phyloP scores from a whole-genome alignment of 2,797 vertebrate genomes.

The Squalus acanthias region DNA sequence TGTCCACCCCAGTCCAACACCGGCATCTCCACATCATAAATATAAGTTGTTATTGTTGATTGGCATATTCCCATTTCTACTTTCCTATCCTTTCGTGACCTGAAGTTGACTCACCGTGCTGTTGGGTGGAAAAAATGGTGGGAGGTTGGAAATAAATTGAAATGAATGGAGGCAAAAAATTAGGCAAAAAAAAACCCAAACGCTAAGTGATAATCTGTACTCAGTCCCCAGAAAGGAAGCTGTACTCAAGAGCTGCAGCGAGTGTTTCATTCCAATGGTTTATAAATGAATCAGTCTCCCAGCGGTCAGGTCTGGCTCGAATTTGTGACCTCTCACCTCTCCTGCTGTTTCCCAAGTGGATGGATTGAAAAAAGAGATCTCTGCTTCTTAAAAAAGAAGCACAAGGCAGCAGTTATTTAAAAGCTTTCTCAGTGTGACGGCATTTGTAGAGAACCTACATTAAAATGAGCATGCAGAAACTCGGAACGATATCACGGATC shows the following conservation, averaged over 20 bases:
- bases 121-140: not conserved
- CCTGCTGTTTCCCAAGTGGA: not conserved
- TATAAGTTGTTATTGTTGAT: not conserved
- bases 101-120: not conserved
- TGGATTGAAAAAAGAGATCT: not conserved
- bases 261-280: not conserved
- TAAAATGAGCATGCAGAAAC: not conserved
- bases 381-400: not conserved
- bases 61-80: not conserved
- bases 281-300: not conserved
- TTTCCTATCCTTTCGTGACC: not conserved
- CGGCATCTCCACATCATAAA: no score
- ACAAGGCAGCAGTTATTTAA: not conserved
- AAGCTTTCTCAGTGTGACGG: not conserved
- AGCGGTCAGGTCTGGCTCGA: not conserved
- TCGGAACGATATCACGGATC: not conserved
- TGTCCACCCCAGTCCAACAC: no score
- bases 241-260: not conserved
- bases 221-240: not conserved
- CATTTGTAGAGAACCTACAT: not conserved
- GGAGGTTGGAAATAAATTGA: not conserved
- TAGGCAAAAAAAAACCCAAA: not conserved
- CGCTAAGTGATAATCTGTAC: not conserved
- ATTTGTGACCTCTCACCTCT: not conserved
- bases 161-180: not conserved